Percentiles rank a stretch among this genome's conserved stretches.
Evolutionary conservation across 2,113 vertebrate species (phyloP).

Genomic region (Turnix velox): DNA sequence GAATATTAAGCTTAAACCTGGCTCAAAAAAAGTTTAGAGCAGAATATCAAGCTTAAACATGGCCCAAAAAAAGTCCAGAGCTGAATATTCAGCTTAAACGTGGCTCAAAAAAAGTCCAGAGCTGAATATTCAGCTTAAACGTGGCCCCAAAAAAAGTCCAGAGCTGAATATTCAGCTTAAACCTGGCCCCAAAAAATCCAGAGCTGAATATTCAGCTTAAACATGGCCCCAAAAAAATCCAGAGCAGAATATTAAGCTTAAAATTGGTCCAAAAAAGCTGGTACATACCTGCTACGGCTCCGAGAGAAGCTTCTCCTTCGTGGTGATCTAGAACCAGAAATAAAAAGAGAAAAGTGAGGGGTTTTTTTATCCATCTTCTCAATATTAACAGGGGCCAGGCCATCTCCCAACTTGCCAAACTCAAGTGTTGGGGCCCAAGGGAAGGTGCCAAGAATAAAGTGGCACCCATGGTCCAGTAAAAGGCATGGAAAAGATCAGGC

Average conservation of each 20-base stretch:
- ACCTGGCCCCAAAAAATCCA: too few species aligned
- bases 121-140: too few species aligned
- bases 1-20: too few species aligned
- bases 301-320: slow-evolving; percentile 97
- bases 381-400: slow-evolving; percentile 69
- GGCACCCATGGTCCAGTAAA: slow-evolving; percentile 80
- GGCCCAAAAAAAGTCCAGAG: too few species aligned
- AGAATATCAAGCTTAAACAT: too few species aligned
- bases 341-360: slow-evolving; percentile 60
- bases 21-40: too few species aligned
- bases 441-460: slow-evolving; percentile 78
- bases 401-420: slow-evolving; percentile 82
- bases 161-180: too few species aligned
- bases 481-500: slow-evolving; percentile 76
- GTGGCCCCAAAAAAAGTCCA: too few species aligned
- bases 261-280: rapidly evolving
- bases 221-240: too few species aligned
- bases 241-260: rapidly evolving
- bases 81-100: too few species aligned
- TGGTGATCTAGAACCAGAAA: slow-evolving; percentile 90
- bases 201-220: too few species aligned
- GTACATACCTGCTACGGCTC: slow-evolving; percentile 91
- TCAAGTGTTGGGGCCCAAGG: slow-evolving; percentile 82
- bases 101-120: too few species aligned
- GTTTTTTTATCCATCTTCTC: slow-evolving; percentile 35